Percentiles rank a stretch among this genome's conserved stretches.
phyloP scores from a whole-genome alignment of 2,113 vertebrate species.

The Cheilinus undulatus region DNA sequence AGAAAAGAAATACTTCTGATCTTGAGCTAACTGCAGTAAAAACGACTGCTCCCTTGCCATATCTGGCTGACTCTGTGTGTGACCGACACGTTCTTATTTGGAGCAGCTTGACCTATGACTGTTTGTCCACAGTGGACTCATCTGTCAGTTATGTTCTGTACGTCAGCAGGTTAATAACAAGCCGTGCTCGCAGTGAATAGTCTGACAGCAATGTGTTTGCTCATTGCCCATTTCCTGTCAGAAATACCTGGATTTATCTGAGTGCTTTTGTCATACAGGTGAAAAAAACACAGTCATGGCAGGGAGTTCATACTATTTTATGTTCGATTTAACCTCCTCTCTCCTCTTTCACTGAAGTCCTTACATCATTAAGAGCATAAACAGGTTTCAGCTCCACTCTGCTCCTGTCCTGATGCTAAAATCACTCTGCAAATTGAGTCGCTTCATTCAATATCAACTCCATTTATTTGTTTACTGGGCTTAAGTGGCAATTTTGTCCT shows the following conservation, averaged over 20 bases:
- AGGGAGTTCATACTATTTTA: too few species aligned
- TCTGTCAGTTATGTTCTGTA: conserved; percentile 24
- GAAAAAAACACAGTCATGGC: conserved; percentile 14
- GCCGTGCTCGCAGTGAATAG: conserved; percentile 36
- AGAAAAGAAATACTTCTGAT: too few species aligned
- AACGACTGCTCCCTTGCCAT: too few species aligned
- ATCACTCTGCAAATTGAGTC: conserved; percentile 63
- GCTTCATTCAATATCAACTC: conserved; percentile 50
- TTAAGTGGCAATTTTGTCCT: conserved; percentile 30
- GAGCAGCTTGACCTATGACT: conserved; percentile 37
- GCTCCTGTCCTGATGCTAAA: conserved; percentile 51
- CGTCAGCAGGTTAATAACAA: conserved; percentile 18
- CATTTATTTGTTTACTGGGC: conserved; percentile 47
- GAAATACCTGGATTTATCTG: conserved; percentile 21
- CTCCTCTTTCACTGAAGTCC: conserved; percentile 4
- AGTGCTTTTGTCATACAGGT: conserved; percentile 10
- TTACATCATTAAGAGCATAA: conserved; percentile 51
- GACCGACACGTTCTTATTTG: not conserved
- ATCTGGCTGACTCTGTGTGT: too few species aligned
- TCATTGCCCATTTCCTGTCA: conserved; percentile 49
- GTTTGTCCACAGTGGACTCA: conserved; percentile 54
- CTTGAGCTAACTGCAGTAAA: not conserved
- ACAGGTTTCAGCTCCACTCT: conserved; percentile 17
- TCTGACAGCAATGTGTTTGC: conserved; percentile 31
- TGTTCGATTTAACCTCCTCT: not conserved